These are phyloP conservation scores for Luffia ferchaultella DNA, from an alignment of 2,888 invertebrate genomes.

Conservation along the genomic window DNA sequence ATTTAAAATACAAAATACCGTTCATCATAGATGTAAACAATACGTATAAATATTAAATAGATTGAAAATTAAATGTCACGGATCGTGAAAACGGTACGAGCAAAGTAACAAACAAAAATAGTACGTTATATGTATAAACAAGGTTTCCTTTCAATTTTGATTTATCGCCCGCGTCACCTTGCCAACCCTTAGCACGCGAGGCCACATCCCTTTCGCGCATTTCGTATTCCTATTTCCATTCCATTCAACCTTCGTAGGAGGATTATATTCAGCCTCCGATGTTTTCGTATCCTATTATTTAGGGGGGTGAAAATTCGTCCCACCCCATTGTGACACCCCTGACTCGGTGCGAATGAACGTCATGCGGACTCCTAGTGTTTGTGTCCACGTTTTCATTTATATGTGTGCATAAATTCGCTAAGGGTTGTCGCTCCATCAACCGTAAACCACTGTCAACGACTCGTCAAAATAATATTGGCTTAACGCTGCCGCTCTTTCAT, in stretches of 20 bases:
- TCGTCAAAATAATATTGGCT: conserved; percentile 64
- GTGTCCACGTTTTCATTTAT: conserved; percentile 21
- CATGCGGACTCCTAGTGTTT: not conserved
- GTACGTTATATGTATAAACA: not conserved
- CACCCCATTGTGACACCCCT: conserved; percentile 45
- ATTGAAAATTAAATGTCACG: too few species aligned
- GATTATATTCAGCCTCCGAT: conserved; percentile 65
- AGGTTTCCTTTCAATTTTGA: conserved; percentile 35
- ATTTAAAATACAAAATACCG: too few species aligned
- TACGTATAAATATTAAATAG: too few species aligned
- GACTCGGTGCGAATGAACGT: conserved; percentile 25
- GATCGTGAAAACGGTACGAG: too few species aligned
- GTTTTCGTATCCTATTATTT: conserved; percentile 67
- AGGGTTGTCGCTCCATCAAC: conserved; percentile 44
- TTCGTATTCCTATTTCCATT: conserved; percentile 63
- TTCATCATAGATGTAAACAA: too few species aligned
- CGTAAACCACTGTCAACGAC: conserved; percentile 64
- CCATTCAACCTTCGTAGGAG: conserved; percentile 59
- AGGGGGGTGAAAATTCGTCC: conserved; percentile 64
- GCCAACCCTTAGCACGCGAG: conserved; percentile 50
- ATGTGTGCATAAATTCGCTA: conserved; percentile 30
- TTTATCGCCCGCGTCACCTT: conserved; percentile 49
- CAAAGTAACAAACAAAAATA: too few species aligned
- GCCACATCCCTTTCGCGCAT: conserved; percentile 54
- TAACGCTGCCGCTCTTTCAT: conserved; percentile 42